Percentiles rank a stretch among this genome's conserved stretches.
phyloP scores from a whole-genome alignment of 2,797 vertebrate genomes.

The Neostethus bicornis region DNA sequence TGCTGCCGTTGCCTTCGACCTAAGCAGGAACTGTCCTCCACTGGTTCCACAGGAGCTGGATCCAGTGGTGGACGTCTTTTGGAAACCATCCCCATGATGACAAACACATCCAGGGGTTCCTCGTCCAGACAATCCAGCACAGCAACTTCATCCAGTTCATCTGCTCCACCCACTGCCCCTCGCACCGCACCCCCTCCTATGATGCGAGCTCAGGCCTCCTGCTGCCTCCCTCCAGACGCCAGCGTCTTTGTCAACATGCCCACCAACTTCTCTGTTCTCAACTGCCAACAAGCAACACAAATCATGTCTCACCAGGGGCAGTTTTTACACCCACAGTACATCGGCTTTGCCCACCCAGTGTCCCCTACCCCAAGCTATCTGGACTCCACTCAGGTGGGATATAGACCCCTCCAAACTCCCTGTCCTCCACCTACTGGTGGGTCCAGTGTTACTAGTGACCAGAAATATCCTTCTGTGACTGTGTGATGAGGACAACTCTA shows the following conservation, averaged over 20 bases:
- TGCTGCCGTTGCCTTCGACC: conserved; percentile 97
- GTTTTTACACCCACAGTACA: conserved; percentile 93
- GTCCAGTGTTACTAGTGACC: conserved; percentile 83
- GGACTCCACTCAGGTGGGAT: conserved; percentile 87
- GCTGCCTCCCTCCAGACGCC: conserved; percentile 90
- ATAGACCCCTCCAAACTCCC: conserved; percentile 92
- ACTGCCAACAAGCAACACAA: conserved; percentile 97
- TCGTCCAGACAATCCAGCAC: conserved; percentile 97
- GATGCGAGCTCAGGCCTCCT: conserved; percentile 91
- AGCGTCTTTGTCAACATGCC: conserved; percentile 98
- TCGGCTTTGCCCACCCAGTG: conserved; percentile 90
- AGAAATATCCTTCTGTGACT: conserved; percentile 94
- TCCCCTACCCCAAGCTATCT: conserved; percentile 82
- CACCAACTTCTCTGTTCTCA: conserved; percentile 96
- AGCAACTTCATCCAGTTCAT: conserved; percentile 95
- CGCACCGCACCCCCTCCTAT: conserved; percentile 65
- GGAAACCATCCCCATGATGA: conserved; percentile 98
- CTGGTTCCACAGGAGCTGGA: conserved; percentile 82
- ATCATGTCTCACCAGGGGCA: conserved; percentile 96
- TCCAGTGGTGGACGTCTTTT: conserved; percentile 84
- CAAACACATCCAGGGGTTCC: conserved; percentile 90
- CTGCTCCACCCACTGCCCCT: conserved; percentile 85
- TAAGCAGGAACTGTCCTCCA: conserved; percentile 92
- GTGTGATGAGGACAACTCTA: conserved; percentile 83
- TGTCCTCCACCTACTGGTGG: conserved; percentile 80